A percentile compares a stretch with the other conserved stretches of the same genome.
Evolutionary conservation across 2,888 invertebrate genomes (phyloP).

Genomic region (Penaeus monodon): DNA sequence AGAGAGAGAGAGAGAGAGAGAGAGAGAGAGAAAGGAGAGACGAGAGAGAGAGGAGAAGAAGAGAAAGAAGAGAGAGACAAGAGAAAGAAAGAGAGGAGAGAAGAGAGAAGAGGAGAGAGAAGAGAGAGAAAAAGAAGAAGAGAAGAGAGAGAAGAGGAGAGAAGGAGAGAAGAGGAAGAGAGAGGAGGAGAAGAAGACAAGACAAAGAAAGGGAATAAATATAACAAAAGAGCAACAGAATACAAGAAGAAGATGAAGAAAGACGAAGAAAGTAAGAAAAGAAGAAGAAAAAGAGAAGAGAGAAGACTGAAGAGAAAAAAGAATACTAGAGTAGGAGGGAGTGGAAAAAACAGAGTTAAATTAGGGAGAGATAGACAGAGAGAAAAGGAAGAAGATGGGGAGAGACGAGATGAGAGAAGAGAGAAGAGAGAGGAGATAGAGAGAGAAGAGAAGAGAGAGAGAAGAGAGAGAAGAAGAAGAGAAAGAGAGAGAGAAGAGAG

Average conservation of each 20-base stretch:
- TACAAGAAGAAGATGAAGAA: not conserved
- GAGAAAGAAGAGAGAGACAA: not conserved
- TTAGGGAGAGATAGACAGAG: too few relatives aligned
- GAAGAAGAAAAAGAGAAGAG: not conserved
- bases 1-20: not conserved
- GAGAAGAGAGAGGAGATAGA: too few relatives aligned
- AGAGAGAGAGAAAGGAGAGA: not conserved
- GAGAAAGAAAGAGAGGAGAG: not conserved
- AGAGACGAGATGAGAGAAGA: too few relatives aligned
- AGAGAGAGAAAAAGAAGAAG: too few relatives aligned
- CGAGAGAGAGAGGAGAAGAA: not conserved
- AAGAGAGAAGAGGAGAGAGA: not conserved
- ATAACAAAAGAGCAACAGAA: too few relatives aligned
- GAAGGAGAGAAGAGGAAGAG: not conserved
- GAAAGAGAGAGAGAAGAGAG: too few relatives aligned
- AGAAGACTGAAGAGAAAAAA: not conserved
- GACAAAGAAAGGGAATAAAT: conserved; percentile 1
- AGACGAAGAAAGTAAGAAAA: not conserved
- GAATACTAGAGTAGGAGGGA: not conserved
- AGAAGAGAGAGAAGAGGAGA: not conserved
- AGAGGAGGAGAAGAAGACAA: not conserved
- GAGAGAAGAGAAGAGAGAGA: too few relatives aligned
- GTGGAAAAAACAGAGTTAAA: too few relatives aligned
- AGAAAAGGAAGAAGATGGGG: too few relatives aligned
- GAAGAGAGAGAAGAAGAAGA: too few relatives aligned